A percentile compares a stretch with the other conserved stretches of the same genome.
These are phyloP conservation scores for Echiichthys vipera DNA, from an alignment of 2,797 vertebrate species.

Conservation along the genomic window DNA sequence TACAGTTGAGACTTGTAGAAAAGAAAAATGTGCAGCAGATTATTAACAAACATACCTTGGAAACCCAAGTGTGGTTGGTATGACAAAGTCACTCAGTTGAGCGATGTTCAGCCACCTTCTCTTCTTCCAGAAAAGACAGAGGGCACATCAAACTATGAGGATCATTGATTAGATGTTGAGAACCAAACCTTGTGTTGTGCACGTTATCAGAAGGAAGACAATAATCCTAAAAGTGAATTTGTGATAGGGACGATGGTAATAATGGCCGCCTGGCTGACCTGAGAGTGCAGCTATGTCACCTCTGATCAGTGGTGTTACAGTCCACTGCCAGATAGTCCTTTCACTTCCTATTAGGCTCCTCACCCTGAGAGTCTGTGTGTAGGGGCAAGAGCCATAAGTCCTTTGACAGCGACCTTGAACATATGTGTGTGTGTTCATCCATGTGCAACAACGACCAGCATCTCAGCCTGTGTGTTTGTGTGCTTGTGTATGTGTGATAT, in stretches of 20 bases:
- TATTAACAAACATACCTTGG: not conserved
- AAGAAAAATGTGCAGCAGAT: not conserved
- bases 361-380: slow-evolving; percentile 61
- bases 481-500: slow-evolving; percentile 54
- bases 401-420: slow-evolving; percentile 80
- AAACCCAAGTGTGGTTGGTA: not conserved
- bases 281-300: slow-evolving; percentile 72
- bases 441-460: slow-evolving; percentile 33
- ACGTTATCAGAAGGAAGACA: slow-evolving; percentile 54
- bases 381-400: slow-evolving; percentile 76
- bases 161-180: slow-evolving; percentile 33
- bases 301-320: slow-evolving; percentile 81
- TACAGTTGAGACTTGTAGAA: not conserved
- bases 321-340: slow-evolving; percentile 71
- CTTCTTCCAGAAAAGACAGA: slow-evolving; percentile 21
- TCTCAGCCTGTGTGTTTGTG: slow-evolving; percentile 23
- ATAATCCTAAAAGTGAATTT: slow-evolving; percentile 75
- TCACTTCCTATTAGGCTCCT: slow-evolving; percentile 80
- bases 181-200: slow-evolving; percentile 31
- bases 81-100: not conserved
- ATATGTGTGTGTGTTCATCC: slow-evolving; percentile 28
- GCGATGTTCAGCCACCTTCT: not conserved
- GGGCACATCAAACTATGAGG: slow-evolving; percentile 29
- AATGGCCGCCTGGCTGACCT: slow-evolving; percentile 70
- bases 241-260: slow-evolving; percentile 58